Percentiles rank a stretch among this genome's conserved stretches.
Conservation (phyloP, 2,888 invertebrate genomes). For the Pyralis farinalis region DNA sequence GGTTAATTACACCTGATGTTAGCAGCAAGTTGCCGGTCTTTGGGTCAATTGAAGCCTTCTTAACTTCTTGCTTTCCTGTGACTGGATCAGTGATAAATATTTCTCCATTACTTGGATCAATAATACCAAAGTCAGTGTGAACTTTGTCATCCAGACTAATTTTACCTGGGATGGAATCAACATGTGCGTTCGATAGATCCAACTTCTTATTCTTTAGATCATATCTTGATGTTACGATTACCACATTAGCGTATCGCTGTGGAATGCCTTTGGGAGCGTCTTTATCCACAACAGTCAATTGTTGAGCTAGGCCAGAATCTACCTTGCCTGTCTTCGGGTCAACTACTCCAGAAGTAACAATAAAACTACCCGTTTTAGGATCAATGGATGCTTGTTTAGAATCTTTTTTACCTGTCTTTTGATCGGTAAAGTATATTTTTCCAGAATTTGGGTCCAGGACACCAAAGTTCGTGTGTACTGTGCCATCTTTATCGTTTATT, state of each 20-base stretch:
- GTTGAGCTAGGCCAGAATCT: constrained; percentile 83
- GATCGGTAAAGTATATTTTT: constrained; percentile 79
- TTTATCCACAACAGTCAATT: constrained; percentile 68
- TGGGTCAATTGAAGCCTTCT: constrained; percentile 83
- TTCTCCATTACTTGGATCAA: constrained; percentile 81
- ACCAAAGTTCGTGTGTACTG: constrained; percentile 84
- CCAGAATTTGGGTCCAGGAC: constrained; percentile 82
- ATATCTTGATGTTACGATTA: constrained; percentile 79
- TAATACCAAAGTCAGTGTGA: constrained; percentile 79
- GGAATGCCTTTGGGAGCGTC: constrained; percentile 67
- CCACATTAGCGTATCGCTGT: constrained; percentile 72
- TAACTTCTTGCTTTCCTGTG: constrained; percentile 83
- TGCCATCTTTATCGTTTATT: constrained; percentile 86
- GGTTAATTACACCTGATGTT: constrained; percentile 80
- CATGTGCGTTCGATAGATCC: constrained; percentile 73
- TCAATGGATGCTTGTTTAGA: constrained; percentile 82
- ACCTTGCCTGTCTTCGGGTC: constrained; percentile 83
- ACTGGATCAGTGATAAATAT: constrained; percentile 80
- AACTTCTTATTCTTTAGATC: constrained; percentile 78
- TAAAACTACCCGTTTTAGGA: constrained; percentile 77
- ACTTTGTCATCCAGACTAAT: constrained; percentile 74
- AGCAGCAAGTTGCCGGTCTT: constrained; percentile 82
- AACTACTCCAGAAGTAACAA: constrained; percentile 81
- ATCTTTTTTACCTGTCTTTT: constrained; percentile 82
- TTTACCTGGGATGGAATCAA: constrained; percentile 60